Evolutionary conservation across 2,888 invertebrate genomes (phyloP).

Genomic region (Bhutanitis thaidina): DNA sequence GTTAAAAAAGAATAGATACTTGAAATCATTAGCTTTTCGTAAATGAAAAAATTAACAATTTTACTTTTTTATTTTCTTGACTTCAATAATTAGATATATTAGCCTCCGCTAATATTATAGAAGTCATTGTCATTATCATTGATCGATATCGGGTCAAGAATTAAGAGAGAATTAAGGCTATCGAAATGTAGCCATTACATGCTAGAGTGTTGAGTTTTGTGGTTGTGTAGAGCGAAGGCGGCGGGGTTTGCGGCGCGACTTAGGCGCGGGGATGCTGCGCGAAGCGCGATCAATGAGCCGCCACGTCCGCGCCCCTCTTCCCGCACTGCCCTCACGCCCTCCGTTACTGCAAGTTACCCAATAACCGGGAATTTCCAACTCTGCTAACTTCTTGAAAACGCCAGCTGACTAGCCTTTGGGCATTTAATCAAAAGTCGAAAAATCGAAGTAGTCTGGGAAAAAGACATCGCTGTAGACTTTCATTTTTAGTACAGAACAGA

Average conservation of each 20-base stretch:
- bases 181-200: slow-evolving; percentile 44
- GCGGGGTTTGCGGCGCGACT: slow-evolving; percentile 43
- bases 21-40: too few relatives aligned
- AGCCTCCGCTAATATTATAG: slow-evolving; percentile 17
- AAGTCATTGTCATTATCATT: slow-evolving; percentile 15
- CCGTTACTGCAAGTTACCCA: slow-evolving; percentile 40
- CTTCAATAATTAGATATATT: too few relatives aligned
- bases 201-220: slow-evolving; percentile 49
- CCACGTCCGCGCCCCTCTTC: slow-evolving; percentile 40
- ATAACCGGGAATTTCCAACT: slow-evolving; percentile 55
- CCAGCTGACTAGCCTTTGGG: slow-evolving; percentile 7
- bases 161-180: slow-evolving; percentile 39
- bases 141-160: slow-evolving; percentile 32
- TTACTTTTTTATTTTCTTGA: too few relatives aligned
- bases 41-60: too few relatives aligned
- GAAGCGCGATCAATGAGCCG: slow-evolving; percentile 72
- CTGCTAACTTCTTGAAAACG: slow-evolving; percentile 29
- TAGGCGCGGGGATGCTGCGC: slow-evolving; percentile 61
- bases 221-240: slow-evolving; percentile 50
- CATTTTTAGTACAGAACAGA: not conserved
- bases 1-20: too few relatives aligned
- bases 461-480: not conserved
- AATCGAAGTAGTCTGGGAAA: too few relatives aligned
- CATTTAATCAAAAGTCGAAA: not conserved
- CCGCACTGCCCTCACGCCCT: slow-evolving; percentile 28